phyloP scores from a whole-genome alignment of 2,113 vertebrate species.

The Alectura lathami region DNA sequence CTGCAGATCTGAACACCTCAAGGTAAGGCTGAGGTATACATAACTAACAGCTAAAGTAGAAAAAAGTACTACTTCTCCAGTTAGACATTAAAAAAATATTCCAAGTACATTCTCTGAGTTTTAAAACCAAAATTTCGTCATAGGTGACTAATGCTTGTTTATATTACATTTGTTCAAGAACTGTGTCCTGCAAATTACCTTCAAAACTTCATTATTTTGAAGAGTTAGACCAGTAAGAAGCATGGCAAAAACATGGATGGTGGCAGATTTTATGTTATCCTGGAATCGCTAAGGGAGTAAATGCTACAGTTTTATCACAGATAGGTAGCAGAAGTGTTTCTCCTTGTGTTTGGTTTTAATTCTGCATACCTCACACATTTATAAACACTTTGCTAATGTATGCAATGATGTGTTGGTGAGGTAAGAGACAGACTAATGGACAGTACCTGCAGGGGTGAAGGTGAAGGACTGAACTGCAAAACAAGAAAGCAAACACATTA shows the following conservation, averaged over 20 bases:
- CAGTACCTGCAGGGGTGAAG: conserved; percentile 92
- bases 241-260: background rate
- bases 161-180: background rate
- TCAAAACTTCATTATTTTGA: background rate
- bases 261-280: background rate
- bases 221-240: background rate
- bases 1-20: background rate
- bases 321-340: background rate
- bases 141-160: background rate
- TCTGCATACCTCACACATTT: background rate
- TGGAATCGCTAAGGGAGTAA: background rate
- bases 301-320: background rate
- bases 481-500: conserved; percentile 89
- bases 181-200: background rate
- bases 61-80: background rate
- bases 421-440: conserved; percentile 85
- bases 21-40: rapidly evolving
- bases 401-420: conserved; percentile 33
- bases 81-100: background rate
- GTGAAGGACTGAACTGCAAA: conserved; percentile 92
- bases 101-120: background rate
- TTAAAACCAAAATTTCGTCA: conserved; percentile 8
- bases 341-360: background rate
- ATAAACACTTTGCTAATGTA: conserved; percentile 21
- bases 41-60: background rate